Evolutionary conservation across 1,140 invertebrate genomes (phyloP).

Genomic region (Pseudobourletiella spinata): DNA sequence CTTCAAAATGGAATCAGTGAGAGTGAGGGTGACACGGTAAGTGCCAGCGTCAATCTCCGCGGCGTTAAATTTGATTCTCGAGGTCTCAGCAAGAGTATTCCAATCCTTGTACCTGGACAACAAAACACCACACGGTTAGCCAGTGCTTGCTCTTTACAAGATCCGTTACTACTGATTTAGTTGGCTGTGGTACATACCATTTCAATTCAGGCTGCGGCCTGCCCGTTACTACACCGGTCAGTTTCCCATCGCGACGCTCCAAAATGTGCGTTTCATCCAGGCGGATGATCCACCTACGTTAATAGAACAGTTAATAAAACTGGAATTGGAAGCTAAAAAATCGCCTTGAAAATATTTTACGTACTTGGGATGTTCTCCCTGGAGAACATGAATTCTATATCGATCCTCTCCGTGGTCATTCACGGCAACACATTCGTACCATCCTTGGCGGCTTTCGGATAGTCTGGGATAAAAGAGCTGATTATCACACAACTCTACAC

Average conservation of each 20-base stretch:
- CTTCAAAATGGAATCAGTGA: conserved; percentile 75
- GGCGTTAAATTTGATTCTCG: conserved; percentile 60
- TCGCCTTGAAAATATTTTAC: not conserved
- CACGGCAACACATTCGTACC: conserved; percentile 82
- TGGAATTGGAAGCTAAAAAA: not conserved
- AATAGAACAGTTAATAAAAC: not conserved
- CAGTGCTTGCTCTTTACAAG: too few relatives aligned
- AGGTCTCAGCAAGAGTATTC: conserved; percentile 66
- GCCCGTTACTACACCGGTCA: conserved; percentile 79
- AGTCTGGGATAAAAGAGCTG: too few relatives aligned
- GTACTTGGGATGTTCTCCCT: conserved; percentile 81
- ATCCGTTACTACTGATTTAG: too few relatives aligned
- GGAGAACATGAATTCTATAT: conserved; percentile 70
- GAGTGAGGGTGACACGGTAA: conserved; percentile 68
- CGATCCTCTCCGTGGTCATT: conserved; percentile 85
- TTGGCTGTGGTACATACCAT: too few relatives aligned
- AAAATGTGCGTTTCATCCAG: conserved; percentile 36
- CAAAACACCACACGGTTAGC: not conserved
- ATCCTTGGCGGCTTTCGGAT: conserved; percentile 80
- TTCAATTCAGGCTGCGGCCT: conserved; percentile 89
- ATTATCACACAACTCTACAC: too few relatives aligned
- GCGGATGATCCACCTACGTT: conserved; percentile 1
- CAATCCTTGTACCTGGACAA: conserved; percentile 76
- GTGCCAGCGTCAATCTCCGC: conserved; percentile 39
- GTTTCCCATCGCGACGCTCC: conserved; percentile 55